A percentile compares a stretch with the other conserved stretches of the same genome.
phyloP scores from a whole-genome alignment of 2,113 vertebrate genomes.

The Tachuris rubrigastra region DNA sequence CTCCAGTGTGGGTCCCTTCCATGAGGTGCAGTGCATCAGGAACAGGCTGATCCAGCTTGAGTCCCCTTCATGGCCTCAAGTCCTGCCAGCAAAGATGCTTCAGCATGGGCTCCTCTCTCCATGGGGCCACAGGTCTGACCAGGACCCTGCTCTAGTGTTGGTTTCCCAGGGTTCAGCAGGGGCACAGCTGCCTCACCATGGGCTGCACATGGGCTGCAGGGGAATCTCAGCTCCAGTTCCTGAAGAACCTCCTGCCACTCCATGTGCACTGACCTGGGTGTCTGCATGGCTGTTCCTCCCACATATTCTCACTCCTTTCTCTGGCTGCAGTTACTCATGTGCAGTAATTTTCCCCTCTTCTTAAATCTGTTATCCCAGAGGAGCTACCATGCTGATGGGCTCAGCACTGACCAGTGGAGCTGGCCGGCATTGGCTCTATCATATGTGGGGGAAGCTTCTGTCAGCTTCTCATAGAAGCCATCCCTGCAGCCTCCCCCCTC shows the following conservation, averaged over 20 bases:
- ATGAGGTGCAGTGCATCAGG: neutral
- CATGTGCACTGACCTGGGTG: neutral
- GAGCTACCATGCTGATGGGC: neutral
- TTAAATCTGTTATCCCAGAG: neutral
- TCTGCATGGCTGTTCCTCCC: neutral
- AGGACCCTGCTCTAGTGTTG: neutral
- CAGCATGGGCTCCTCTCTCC: neutral
- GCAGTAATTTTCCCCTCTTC: neutral
- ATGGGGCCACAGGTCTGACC: neutral
- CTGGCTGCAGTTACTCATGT: neutral
- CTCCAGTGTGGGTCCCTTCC: neutral
- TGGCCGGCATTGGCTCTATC: neutral
- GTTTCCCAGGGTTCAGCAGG: neutral
- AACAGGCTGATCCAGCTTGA: neutral
- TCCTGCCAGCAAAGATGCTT: neutral
- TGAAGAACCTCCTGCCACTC: neutral
- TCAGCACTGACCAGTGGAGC: neutral
- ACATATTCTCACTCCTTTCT: neutral
- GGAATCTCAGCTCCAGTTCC: accelerated
- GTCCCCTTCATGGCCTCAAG: neutral
- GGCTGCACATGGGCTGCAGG: accelerated
- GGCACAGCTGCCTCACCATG: neutral
- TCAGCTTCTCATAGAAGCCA: neutral
- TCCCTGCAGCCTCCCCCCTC: neutral
- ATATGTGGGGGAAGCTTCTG: neutral